Percentiles rank a stretch among this genome's conserved stretches.
Evolutionary conservation across 2,797 vertebrate genomes (phyloP).

Genomic region (Phylloscopus collybita): DNA sequence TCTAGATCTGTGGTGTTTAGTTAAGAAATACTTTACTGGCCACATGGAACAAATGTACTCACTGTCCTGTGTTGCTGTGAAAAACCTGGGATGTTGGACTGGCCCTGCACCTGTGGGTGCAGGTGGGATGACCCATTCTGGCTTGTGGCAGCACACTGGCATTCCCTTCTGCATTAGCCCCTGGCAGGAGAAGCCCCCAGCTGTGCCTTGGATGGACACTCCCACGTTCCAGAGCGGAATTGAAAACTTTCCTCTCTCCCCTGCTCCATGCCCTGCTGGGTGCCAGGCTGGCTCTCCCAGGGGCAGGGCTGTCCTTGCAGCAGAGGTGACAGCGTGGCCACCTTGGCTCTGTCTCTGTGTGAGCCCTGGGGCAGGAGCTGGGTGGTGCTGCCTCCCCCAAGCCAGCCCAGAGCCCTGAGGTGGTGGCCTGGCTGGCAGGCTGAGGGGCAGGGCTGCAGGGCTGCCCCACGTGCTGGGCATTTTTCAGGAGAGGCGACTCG

Average conservation of each 20-base stretch:
- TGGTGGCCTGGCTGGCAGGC: not conserved
- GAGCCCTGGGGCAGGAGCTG: not conserved
- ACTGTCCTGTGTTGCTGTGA: constrained; percentile 34
- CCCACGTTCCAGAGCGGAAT: not conserved
- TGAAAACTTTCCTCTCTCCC: not conserved
- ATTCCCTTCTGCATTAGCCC: not conserved
- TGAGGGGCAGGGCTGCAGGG: not conserved
- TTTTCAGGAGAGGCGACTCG: not conserved
- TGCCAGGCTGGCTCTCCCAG: not conserved
- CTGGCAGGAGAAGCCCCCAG: not conserved
- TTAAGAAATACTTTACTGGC: constrained; percentile 27
- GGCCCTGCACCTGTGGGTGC: not conserved
- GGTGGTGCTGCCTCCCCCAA: not conserved
- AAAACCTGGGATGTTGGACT: not conserved
- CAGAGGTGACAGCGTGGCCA: not conserved
- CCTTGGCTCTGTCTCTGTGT: not conserved
- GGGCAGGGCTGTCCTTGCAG: not conserved
- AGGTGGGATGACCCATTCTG: not conserved
- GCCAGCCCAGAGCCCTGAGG: not conserved
- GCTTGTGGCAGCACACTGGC: not conserved
- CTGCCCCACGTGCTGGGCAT: not conserved
- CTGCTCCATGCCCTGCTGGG: not conserved
- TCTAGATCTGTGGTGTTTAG: constrained; percentile 29
- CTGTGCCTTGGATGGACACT: constrained; percentile 35
- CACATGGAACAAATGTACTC: constrained; percentile 23